Evolutionary conservation across 2,113 vertebrate species (phyloP).

Genomic region (Himantopus leucocephalus): DNA sequence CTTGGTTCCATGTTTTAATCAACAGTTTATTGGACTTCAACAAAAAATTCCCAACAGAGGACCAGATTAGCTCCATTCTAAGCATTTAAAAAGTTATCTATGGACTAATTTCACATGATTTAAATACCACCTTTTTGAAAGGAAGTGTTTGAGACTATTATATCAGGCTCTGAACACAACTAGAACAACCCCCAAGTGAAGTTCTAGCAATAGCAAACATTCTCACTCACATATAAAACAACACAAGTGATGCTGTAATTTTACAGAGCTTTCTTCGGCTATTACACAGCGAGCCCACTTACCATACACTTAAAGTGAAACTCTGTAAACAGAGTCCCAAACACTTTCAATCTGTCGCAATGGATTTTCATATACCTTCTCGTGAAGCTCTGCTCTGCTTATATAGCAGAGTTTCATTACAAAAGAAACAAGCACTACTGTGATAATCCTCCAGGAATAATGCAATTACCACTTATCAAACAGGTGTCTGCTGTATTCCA

Average conservation of each 20-base stretch:
- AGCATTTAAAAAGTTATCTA: background rate
- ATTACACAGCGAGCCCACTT: background rate
- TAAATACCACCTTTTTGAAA: background rate
- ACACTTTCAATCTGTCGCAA: background rate
- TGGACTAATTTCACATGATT: background rate
- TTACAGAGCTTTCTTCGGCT: background rate
- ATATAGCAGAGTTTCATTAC: conserved; percentile 7
- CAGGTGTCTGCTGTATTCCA: conserved; percentile 60
- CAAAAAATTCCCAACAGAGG: background rate
- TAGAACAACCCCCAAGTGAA: background rate
- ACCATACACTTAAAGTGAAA: background rate
- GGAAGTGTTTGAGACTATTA: background rate
- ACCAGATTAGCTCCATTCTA: background rate
- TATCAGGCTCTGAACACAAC: background rate
- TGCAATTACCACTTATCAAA: conserved; percentile 64
- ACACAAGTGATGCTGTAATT: background rate
- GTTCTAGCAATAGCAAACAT: background rate
- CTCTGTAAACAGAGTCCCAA: background rate
- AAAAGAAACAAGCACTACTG: conserved; percentile 36
- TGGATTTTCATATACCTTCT: background rate
- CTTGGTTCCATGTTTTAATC: background rate
- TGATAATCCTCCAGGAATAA: conserved; percentile 56
- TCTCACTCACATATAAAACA: background rate
- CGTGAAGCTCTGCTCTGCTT: background rate
- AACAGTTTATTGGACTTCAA: background rate